Evolutionary conservation across 2,113 vertebrate genomes (phyloP).

Genomic region (Callipepla californica): DNA sequence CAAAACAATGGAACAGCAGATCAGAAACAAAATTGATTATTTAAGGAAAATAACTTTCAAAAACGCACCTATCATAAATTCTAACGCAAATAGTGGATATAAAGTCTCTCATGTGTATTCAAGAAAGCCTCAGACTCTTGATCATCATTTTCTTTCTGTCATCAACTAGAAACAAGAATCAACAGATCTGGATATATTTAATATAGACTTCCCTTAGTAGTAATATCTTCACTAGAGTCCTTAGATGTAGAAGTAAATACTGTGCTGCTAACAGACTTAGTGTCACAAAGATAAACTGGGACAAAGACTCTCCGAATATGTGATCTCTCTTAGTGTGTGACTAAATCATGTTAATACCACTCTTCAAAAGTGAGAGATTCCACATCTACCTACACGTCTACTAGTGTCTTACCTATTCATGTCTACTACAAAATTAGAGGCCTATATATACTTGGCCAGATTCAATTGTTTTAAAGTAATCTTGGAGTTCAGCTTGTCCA

Average conservation of each 20-base stretch:
- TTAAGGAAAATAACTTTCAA: conserved; percentile 22
- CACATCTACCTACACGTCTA: not conserved
- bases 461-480: not conserved
- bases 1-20: not conserved
- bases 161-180: not conserved
- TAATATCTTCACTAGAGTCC: not conserved
- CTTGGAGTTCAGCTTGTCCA: not conserved
- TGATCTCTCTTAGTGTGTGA: not conserved
- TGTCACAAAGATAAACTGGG: not conserved
- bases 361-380: not conserved
- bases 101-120: not conserved
- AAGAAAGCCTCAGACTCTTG: not conserved
- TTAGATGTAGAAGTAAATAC: not conserved
- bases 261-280: not conserved
- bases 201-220: not conserved
- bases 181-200: not conserved
- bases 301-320: not conserved
- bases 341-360: not conserved
- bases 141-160: not conserved
- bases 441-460: not conserved
- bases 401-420: not conserved
- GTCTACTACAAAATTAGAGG: not conserved
- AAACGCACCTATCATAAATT: conserved; percentile 25
- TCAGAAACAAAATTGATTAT: not conserved
- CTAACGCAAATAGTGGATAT: not conserved